Evolutionary conservation across 2,113 vertebrate genomes (phyloP).

Genomic region (Alaudala cheleensis): DNA sequence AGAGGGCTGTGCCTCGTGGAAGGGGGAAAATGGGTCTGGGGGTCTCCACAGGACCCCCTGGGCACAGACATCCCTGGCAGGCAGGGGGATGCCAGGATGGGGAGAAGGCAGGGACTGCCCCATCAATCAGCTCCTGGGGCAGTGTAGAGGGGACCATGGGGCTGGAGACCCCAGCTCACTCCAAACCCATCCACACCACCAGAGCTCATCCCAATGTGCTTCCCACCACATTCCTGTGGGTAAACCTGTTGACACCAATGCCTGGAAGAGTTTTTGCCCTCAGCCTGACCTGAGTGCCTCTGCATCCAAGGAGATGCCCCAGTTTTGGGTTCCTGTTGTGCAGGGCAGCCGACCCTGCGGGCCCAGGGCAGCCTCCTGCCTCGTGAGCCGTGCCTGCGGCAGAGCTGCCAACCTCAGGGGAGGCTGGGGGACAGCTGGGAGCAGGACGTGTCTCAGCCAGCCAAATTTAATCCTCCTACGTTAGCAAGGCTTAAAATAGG

Average conservation of each 20-base stretch:
- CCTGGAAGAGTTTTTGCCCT: background rate
- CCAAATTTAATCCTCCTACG: slow-evolving; percentile 73
- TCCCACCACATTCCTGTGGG: background rate
- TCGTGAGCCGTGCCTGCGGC: background rate
- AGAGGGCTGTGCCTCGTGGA: rapidly evolving
- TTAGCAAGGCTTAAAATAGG: slow-evolving; percentile 72
- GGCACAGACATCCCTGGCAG: background rate
- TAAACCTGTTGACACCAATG: background rate
- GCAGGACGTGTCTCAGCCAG: slow-evolving; percentile 71
- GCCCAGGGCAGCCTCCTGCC: background rate
- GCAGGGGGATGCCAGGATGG: background rate
- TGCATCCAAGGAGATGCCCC: background rate
- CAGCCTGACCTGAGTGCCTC: rapidly evolving
- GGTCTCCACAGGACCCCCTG: background rate
- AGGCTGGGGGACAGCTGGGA: slow-evolving; percentile 70
- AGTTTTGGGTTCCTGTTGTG: background rate
- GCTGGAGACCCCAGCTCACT: background rate
- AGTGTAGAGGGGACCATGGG: rapidly evolving
- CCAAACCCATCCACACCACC: background rate
- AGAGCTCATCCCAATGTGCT: rapidly evolving
- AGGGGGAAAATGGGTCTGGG: background rate
- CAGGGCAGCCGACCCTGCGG: background rate
- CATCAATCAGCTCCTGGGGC: background rate
- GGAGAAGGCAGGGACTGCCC: background rate
- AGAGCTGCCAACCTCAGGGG: slow-evolving; percentile 61